Conservation (phyloP, 2,797 vertebrate species). For the Galagoides demidoff region DNA sequence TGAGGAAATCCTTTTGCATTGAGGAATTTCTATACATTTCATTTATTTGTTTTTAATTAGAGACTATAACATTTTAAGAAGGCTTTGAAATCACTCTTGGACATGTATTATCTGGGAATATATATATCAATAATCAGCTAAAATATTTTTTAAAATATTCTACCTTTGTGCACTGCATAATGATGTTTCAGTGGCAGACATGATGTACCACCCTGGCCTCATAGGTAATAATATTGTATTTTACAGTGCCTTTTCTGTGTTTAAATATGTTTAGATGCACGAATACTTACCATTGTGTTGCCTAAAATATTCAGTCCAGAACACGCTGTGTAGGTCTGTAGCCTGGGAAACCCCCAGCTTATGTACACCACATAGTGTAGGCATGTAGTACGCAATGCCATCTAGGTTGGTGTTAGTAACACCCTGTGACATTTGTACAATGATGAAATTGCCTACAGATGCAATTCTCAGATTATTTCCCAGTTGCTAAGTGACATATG, state of each 20-base stretch:
- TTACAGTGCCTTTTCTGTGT: neutral
- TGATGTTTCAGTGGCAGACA: neutral
- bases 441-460: neutral
- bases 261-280: neutral
- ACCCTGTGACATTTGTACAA: neutral
- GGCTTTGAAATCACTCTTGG: constrained; percentile 44
- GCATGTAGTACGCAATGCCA: neutral
- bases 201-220: too few species aligned
- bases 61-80: constrained; percentile 55
- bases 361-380: neutral
- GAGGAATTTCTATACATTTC: constrained; percentile 76
- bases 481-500: neutral
- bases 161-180: neutral
- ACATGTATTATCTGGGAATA: constrained; percentile 51
- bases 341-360: neutral
- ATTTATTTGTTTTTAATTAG: constrained; percentile 60
- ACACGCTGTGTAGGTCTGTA: neutral
- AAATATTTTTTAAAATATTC: neutral
- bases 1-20: constrained; percentile 64
- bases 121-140: constrained; percentile 61
- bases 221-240: neutral
- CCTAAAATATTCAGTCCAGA: neutral
- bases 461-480: neutral
- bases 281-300: neutral
- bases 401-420: neutral